Percentiles rank a stretch among this genome's conserved stretches.
phyloP scores from a whole-genome alignment of 2,797 vertebrate genomes.

The Antennarius maculatus region DNA sequence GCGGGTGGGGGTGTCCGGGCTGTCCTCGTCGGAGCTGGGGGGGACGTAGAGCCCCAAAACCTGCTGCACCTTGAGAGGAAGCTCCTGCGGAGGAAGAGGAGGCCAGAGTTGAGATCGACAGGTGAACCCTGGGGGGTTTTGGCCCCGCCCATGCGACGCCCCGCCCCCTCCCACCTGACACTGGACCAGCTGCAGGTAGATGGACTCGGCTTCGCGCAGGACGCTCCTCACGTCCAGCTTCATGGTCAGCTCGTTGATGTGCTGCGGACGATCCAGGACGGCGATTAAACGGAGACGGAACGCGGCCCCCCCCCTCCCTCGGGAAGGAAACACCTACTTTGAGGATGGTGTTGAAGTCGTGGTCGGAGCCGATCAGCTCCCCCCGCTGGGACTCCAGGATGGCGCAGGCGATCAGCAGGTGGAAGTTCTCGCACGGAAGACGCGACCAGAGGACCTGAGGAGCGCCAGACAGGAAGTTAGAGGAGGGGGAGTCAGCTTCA shows the following conservation, averaged over 20 bases:
- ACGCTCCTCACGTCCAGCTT: constrained; percentile 86
- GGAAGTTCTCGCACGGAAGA: constrained; percentile 89
- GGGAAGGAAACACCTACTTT: constrained; percentile 77
- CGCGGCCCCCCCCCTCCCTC: too few species aligned
- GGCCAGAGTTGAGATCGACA: too few species aligned
- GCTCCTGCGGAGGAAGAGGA: constrained; percentile 75
- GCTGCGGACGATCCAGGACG: constrained; percentile 70
- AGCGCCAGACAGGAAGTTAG: too few species aligned
- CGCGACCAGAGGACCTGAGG: constrained; percentile 89
- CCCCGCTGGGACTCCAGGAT: constrained; percentile 89
- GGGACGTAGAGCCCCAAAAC: constrained; percentile 81
- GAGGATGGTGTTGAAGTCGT: constrained; percentile 94
- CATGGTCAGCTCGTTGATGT: constrained; percentile 93
- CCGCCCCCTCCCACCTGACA: constrained; percentile 72
- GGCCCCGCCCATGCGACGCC: not conserved
- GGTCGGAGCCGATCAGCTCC: constrained; percentile 88
- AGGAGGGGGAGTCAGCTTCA: too few species aligned
- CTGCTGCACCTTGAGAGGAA: constrained; percentile 87
- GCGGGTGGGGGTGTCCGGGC: constrained; percentile 67
- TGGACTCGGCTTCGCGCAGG: constrained; percentile 83
- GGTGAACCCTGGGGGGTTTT: too few species aligned
- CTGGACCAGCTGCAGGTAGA: constrained; percentile 82
- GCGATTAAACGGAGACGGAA: not conserved
- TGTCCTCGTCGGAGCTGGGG: constrained; percentile 63
- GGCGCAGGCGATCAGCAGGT: constrained; percentile 89